Evolutionary conservation across 1,140 invertebrate species (phyloP), one percentile per base, ranked within the genome.

Genomic region (Zaprionus taronus): DNA sequence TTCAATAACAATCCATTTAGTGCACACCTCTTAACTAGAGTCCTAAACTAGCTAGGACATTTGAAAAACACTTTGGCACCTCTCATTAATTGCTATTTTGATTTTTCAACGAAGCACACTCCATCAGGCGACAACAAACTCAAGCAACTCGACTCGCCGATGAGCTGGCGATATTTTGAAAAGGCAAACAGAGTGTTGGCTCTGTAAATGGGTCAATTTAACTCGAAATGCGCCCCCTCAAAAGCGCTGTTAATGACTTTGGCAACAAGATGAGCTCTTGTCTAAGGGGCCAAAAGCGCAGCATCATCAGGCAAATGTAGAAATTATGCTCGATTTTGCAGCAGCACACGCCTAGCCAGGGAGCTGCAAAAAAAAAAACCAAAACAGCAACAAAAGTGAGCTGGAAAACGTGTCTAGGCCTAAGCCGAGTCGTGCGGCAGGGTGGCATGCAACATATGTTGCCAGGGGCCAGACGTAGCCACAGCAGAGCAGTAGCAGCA

Each of bases 371-470:
- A 20, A 47, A 20, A 20, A 36, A 34, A 24, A 6, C 11, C 34
- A 55, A 65, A 66, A 57, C 7, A 14, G 31, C 26, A 76, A 64
- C 51, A 26, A 41, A 44, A 41, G 14, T 65, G 5, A 72, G 76
- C 65, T 72, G 36, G 31, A 73, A 67, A 89, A 89, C 81, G 79
- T 84, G 79, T 73, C 60, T 70, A 76, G 63, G 77, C 60, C 72
- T 83, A 53, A 68, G 60, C 44, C 49, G 70, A 38, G 22, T 53
- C 38, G 64, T 63, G 15, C 14, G 22, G 24, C 56, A 55, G 63
- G 44, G 38, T 69, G 75, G 57, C 51, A 73, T 80, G 81, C 86
- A 90, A 90, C 85, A 90, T 90, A 90, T 90, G 85, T 85, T 90
- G 77, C 86, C 86, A 80, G 67, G 56, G 57, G 77, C 63, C 53